These are phyloP conservation scores for Amphiura filiformis DNA, from an alignment of 35 echinoderm and acorn worm genomes.

Conservation along the genomic window DNA sequence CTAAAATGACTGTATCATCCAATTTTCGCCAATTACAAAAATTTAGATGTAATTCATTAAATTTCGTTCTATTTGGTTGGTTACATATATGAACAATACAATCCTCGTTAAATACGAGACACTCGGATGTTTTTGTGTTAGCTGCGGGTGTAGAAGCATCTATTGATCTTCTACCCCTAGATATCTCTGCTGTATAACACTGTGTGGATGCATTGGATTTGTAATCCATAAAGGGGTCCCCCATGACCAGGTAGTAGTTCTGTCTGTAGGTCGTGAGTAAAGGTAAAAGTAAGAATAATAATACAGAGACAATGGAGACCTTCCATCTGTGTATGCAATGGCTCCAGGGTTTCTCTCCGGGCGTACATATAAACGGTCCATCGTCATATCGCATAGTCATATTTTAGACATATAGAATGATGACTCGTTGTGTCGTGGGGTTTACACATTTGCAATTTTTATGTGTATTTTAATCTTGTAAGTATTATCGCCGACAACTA, in stretches of 20 bases:
- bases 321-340: slow-evolving; percentile 12
- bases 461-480: too few relatives aligned
- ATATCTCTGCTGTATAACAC: neutral
- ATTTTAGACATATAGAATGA: slow-evolving; percentile 34
- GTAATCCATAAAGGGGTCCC: neutral
- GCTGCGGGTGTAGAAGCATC: neutral
- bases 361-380: slow-evolving; percentile 47
- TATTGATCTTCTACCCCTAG: neutral
- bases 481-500: neutral
- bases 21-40: slow-evolving; percentile 56
- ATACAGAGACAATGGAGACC: slow-evolving; percentile 21
- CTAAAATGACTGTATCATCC: slow-evolving; percentile 14
- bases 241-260: slow-evolving; percentile 3
- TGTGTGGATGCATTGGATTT: neutral
- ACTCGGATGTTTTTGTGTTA: neutral
- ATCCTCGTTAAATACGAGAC: neutral
- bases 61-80: slow-evolving; percentile 4
- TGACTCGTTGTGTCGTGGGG: neutral
- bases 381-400: slow-evolving; percentile 71
- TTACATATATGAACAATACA: neutral
- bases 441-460: slow-evolving; percentile 12
- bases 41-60: neutral
- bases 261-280: slow-evolving; percentile 18
- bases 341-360: slow-evolving; percentile 34
- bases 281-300: slow-evolving; percentile 31